Evolutionary conservation across 2,888 invertebrate genomes (phyloP).

Genomic region (Bellardia bayeri): DNA sequence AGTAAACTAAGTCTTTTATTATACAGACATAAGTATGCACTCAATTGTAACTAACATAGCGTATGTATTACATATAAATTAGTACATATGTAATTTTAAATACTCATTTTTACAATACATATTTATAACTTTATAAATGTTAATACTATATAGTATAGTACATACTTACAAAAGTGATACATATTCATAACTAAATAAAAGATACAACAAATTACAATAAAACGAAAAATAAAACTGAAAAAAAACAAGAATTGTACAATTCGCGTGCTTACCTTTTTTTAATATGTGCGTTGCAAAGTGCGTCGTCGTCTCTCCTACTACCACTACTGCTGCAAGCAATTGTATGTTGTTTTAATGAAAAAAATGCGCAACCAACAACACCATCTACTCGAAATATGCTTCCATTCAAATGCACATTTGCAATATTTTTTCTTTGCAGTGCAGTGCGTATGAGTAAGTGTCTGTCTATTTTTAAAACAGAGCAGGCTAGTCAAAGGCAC

Average conservation of each 20-base stretch:
- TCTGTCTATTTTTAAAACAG: conserved; percentile 13
- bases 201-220: not conserved
- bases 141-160: not conserved
- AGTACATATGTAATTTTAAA: not conserved
- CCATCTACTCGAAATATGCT: conserved; percentile 46
- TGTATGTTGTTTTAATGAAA: conserved; percentile 13
- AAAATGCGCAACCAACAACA: conserved; percentile 50
- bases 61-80: not conserved
- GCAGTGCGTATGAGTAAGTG: not conserved
- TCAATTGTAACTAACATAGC: not conserved
- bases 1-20: too few species aligned
- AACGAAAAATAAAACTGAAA: not conserved
- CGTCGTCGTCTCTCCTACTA: conserved; percentile 19
- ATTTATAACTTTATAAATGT: conserved; percentile 40
- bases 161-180: conserved; percentile 15
- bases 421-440: conserved; percentile 27
- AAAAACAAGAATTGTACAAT: conserved; percentile 46
- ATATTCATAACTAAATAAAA: conserved; percentile 38
- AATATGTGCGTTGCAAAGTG: conserved; percentile 52
- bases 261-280: conserved; percentile 60
- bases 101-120: conserved; percentile 36
- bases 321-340: not conserved
- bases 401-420: conserved; percentile 57
- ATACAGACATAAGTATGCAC: too few species aligned
- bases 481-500: conserved; percentile 13